Percentiles rank a stretch among this genome's conserved stretches.
Evolutionary conservation across 2,888 invertebrate species (phyloP).

Genomic region (Tiliacea citrago): DNA sequence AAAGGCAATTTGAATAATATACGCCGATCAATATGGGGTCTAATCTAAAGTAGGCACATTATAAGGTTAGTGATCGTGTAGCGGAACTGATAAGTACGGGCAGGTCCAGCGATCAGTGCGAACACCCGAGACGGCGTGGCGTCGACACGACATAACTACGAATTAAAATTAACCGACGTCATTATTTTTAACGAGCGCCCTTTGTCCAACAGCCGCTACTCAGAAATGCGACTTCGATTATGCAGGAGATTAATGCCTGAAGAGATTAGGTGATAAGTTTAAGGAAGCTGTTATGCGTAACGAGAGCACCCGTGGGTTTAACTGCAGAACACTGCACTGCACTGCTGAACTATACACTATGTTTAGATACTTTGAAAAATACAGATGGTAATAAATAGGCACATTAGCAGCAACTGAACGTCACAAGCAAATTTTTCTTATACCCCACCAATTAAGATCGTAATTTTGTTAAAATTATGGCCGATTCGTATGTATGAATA

Average conservation of each 20-base stretch:
- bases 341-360: neutral
- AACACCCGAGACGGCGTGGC: slow-evolving; percentile 82
- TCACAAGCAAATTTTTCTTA: neutral
- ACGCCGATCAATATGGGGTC: slow-evolving; percentile 51
- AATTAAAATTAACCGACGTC: slow-evolving; percentile 73
- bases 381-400: neutral
- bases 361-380: neutral
- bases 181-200: slow-evolving; percentile 77
- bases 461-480: slow-evolving; percentile 41
- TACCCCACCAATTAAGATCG: slow-evolving; percentile 19
- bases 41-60: slow-evolving; percentile 61
- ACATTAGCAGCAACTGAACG: neutral
- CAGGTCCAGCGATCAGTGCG: slow-evolving; percentile 36
- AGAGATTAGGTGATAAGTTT: slow-evolving; percentile 60
- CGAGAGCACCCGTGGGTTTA: slow-evolving; percentile 18
- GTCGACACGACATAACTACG: slow-evolving; percentile 71
- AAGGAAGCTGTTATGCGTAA: slow-evolving; percentile 54
- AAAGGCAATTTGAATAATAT: slow-evolving; percentile 40
- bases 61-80: slow-evolving; percentile 67
- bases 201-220: slow-evolving; percentile 71
- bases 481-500: slow-evolving; percentile 45
- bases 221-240: slow-evolving; percentile 65
- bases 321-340: no score
- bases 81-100: slow-evolving; percentile 69
- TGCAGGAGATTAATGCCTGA: slow-evolving; percentile 54